Evolutionary conservation across 2,797 vertebrate genomes (phyloP).

Genomic region (Falco biarmicus): DNA sequence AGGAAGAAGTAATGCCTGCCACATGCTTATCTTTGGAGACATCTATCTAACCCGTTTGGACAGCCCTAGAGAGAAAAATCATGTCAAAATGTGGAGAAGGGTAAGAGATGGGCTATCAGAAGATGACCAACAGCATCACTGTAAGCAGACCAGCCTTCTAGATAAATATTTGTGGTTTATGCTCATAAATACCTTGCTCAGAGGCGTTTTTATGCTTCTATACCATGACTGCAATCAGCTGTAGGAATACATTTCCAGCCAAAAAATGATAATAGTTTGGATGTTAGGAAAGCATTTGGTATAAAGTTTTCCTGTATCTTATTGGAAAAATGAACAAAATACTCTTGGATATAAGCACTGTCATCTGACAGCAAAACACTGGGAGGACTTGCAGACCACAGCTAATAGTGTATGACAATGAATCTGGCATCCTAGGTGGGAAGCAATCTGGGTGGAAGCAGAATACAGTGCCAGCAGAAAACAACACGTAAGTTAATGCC

Average conservation of each 20-base stretch:
- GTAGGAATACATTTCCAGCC: not conserved
- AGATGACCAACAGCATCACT: not conserved
- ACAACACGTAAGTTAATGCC: not conserved
- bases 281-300: not conserved
- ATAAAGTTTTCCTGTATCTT: not conserved
- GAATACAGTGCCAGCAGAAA: not conserved
- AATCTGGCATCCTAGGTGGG: not conserved
- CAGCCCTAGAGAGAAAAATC: constrained; percentile 54
- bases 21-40: constrained; percentile 33
- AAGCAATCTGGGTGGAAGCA: not conserved
- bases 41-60: constrained; percentile 37
- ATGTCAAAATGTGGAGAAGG: not conserved
- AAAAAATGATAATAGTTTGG: not conserved
- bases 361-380: not conserved
- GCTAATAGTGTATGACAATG: not conserved
- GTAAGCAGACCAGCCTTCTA: constrained; percentile 37
- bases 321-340: not conserved
- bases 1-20: constrained; percentile 60
- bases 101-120: constrained; percentile 8
- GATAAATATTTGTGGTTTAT: constrained; percentile 48
- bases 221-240: not conserved
- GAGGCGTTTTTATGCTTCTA: not conserved
- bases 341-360: not conserved
- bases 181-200: not conserved
- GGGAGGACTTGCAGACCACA: not conserved